Conservation (phyloP, 1,140 invertebrate species). For the Pantala flavescens region DNA sequence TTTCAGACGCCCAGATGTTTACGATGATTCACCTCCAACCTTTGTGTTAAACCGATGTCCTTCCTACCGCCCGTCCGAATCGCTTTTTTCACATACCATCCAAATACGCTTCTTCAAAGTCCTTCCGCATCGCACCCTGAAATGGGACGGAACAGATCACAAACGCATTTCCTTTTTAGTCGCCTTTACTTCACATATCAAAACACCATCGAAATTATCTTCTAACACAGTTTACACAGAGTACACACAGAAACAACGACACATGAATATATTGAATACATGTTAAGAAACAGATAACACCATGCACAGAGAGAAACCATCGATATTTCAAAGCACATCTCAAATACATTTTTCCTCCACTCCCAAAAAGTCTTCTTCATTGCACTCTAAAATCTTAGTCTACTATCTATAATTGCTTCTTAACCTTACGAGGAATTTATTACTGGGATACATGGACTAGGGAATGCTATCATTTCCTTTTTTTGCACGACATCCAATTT, state of each 20-base stretch:
- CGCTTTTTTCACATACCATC: too few species aligned
- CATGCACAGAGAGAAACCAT: not conserved
- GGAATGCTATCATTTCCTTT: not conserved
- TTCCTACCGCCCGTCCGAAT: too few species aligned
- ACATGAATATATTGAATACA: not conserved
- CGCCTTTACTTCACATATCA: not conserved
- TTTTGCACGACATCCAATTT: not conserved
- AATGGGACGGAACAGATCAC: too few species aligned
- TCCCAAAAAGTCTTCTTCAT: not conserved
- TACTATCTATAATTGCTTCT: not conserved
- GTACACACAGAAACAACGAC: not conserved
- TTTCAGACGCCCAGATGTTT: too few species aligned
- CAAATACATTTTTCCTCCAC: not conserved
- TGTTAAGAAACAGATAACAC: not conserved
- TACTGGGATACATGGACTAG: not conserved
- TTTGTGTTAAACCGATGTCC: too few species aligned
- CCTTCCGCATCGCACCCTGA: too few species aligned
- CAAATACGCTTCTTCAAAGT: too few species aligned
- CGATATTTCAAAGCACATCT: not conserved
- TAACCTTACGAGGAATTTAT: not conserved
- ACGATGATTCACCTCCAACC: too few species aligned
- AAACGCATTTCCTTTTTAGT: too few species aligned
- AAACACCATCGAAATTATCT: not conserved
- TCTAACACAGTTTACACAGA: not conserved
- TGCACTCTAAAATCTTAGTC: not conserved